Base-by-base conservation (phyloP, 2,113 vertebrate species). In the Argyrosomus japonicus region DNA sequence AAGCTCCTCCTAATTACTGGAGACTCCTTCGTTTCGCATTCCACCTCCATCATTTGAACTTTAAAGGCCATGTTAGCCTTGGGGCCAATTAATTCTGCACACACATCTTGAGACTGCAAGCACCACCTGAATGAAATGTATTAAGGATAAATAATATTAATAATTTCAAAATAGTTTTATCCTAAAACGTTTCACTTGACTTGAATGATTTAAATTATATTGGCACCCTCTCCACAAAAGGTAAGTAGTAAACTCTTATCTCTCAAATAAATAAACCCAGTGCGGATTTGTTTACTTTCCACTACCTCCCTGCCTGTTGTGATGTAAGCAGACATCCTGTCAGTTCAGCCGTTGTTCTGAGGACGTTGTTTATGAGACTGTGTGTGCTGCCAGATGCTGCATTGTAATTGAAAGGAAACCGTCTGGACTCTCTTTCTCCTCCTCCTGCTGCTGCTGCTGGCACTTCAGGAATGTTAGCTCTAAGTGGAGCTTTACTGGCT, bases 341-440 rank as follows among this genome's bases (percentile, higher is more conserved):
- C 73, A 4, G 74, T 60, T 88, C 71, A 65, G 77, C 63, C 65
- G 43, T 87, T 85, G 81, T 88, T 88, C 62, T 76, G 77, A 67
- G 65, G 64, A 81, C 75, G 45, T 80, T 88, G 84, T 91, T 88
- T 79, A 78, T 77, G 72, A 79, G 81, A 27, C 40, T 77, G 79
- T 63, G 64, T 64, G 74, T 76, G 50, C 84, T 85, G 88, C 85
- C 92, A 93, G 91, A 93, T 93, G 92, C 91, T 87, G 77, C 62
- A 67, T 68, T 86, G 79, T 91, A 92, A 93, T 90, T 91, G 88
- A 91, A 91, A 88, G 80, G 63, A 84, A 93, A 72, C 76, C 70
- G 81, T 91, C 87, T 86, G 87, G 90, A 81, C 86, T 87, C 71
- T 81, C 71, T 81, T 61, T 75, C 71, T 75, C 71, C 81, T 89